phyloP scores from a whole-genome alignment of 2,888 invertebrate genomes.

The Phaedon cochleariae region DNA sequence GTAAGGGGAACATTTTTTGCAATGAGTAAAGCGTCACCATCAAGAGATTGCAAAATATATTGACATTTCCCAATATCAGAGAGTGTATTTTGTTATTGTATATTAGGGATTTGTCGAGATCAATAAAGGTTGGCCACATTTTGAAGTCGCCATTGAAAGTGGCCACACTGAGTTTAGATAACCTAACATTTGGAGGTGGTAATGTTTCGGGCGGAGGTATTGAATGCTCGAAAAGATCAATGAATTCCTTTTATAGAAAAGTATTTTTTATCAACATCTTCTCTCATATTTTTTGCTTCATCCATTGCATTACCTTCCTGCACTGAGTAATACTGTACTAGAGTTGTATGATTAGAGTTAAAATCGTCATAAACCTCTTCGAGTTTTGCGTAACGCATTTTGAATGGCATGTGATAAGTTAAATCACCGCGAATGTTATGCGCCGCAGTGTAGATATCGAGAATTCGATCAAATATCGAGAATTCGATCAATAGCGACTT shows the following conservation, averaged over 20 bases:
- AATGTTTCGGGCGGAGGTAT: not conserved
- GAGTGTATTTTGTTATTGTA: not conserved
- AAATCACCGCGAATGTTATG: too few relatives aligned
- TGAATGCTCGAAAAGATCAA: not conserved
- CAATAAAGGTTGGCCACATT: conserved; percentile 5
- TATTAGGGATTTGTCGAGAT: not conserved
- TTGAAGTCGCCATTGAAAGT: not conserved
- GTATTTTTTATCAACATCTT: not conserved
- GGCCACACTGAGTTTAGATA: not conserved
- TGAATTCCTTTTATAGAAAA: not conserved
- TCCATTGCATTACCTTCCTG: not conserved
- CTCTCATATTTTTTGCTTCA: not conserved
- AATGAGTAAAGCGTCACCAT: not conserved
- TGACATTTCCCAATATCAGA: too few relatives aligned
- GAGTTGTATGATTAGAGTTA: too few relatives aligned
- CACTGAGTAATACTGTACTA: too few relatives aligned
- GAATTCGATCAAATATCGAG: too few relatives aligned
- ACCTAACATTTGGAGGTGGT: not conserved
- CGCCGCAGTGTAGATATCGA: too few relatives aligned
- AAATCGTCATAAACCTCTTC: too few relatives aligned
- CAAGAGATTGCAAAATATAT: not conserved
- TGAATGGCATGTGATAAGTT: too few relatives aligned
- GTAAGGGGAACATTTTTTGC: not conserved
- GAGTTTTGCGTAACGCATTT: too few relatives aligned
- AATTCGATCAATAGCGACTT: too few relatives aligned